Evolutionary conservation across 2,113 vertebrate species (phyloP).

Genomic region (Sylvietta virens): DNA sequence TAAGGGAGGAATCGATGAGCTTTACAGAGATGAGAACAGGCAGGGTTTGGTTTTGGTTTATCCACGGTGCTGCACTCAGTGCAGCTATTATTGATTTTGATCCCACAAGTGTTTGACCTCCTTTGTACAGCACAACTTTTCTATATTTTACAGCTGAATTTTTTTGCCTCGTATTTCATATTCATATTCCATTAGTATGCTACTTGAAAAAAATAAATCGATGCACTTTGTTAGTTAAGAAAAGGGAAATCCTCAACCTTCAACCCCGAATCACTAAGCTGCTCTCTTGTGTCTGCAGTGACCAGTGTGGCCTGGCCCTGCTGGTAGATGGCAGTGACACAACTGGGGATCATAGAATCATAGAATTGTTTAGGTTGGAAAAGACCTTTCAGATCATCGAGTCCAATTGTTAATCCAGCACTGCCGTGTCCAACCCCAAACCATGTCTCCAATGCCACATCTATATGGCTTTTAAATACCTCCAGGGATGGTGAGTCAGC

Average conservation of each 20-base stretch:
- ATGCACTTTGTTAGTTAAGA: neutral
- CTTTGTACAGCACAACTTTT: neutral
- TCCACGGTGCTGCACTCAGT: neutral
- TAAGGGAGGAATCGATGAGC: neutral
- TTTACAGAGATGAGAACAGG: neutral
- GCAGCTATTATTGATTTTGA: neutral
- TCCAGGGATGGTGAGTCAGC: neutral
- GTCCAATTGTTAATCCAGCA: neutral
- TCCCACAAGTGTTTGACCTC: neutral
- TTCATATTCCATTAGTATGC: neutral
- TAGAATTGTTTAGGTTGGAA: fast-evolving
- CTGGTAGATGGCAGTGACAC: neutral
- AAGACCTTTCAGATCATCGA: neutral
- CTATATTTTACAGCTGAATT: neutral
- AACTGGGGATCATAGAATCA: neutral
- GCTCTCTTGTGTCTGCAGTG: fast-evolving
- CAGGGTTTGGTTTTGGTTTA: neutral
- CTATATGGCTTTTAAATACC: neutral
- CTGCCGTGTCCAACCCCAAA: neutral
- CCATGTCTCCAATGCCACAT: neutral
- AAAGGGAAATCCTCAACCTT: neutral
- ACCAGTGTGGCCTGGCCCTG: neutral
- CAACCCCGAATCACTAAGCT: neutral
- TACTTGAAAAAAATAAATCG: neutral
- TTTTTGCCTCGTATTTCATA: neutral